Percentiles rank a stretch among this genome's conserved stretches.
phyloP scores from a whole-genome alignment of 1,140 invertebrate genomes.

The Leptinotarsa undecemlineata region DNA sequence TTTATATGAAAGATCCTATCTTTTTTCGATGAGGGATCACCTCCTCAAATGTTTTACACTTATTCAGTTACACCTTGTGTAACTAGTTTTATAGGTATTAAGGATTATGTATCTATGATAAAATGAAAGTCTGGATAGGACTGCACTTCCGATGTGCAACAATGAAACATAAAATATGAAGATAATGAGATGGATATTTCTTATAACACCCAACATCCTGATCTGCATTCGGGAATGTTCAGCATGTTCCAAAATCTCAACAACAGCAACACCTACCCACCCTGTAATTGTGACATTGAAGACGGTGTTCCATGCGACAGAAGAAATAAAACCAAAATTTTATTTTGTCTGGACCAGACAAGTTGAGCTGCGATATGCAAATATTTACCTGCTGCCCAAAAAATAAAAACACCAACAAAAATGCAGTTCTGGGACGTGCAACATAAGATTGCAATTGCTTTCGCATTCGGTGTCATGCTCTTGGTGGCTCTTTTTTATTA shows the following conservation, averaged over 20 bases:
- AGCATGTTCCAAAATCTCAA: background rate
- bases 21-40: too few relatives aligned
- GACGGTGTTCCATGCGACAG: slow-evolving; percentile 14
- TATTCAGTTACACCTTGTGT: too few relatives aligned
- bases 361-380: slow-evolving; percentile 40
- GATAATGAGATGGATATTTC: too few relatives aligned
- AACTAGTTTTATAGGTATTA: too few relatives aligned
- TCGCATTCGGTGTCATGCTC: slow-evolving; percentile 33
- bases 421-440: slow-evolving; percentile 31
- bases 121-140: too few relatives aligned
- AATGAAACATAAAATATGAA: too few relatives aligned
- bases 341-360: slow-evolving; percentile 44
- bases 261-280: background rate
- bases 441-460: slow-evolving; percentile 40
- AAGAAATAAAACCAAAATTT: slow-evolving; percentile 41
- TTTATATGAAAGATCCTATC: too few relatives aligned
- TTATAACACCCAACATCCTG: too few relatives aligned
- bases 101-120: too few relatives aligned
- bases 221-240: too few relatives aligned
- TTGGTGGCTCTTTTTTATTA: slow-evolving; percentile 20
- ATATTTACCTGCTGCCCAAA: slow-evolving; percentile 36
- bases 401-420: slow-evolving; percentile 32
- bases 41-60: too few relatives aligned
- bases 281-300: slow-evolving; percentile 10
- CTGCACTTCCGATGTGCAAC: too few relatives aligned